These are phyloP conservation scores for Aphelenchoides fujianensis DNA, from an alignment of 1,140 invertebrate genomes.

Conservation along the genomic window DNA sequence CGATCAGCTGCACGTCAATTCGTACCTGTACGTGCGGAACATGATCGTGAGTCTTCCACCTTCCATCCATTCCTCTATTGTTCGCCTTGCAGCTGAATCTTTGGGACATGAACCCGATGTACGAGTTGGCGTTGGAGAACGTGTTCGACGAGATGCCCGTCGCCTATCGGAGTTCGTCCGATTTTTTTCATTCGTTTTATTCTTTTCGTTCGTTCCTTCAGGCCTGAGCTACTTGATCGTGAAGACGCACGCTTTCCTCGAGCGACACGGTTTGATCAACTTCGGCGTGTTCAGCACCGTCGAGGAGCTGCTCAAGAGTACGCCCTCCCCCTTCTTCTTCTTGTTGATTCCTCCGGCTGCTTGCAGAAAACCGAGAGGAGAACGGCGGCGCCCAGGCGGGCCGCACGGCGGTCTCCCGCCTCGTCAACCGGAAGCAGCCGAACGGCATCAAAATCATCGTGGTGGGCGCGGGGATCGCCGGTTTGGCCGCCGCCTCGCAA, in stretches of 20 bases:
- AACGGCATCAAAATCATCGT: conserved; percentile 54
- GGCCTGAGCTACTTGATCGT: conserved; percentile 76
- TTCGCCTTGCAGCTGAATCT: conserved; percentile 74
- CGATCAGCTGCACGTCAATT: conserved; percentile 22
- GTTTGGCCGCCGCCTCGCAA: conserved; percentile 65
- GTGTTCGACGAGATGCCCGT: conserved; percentile 45
- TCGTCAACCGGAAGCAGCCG: background rate
- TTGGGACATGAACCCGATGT: conserved; percentile 92
- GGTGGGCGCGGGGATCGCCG: conserved; percentile 65
- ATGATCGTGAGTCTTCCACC: conserved; percentile 57
- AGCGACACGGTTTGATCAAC: conserved; percentile 94
- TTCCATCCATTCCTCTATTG: conserved; percentile 9
- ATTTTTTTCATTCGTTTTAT: conserved; percentile 1
- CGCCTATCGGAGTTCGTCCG: conserved; percentile 73
- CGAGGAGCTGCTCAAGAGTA: conserved; percentile 33
- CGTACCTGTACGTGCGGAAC: conserved; percentile 62
- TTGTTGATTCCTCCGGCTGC: background rate
- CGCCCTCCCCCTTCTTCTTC: too few species aligned
- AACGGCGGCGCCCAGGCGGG: background rate
- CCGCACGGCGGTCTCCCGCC: background rate
- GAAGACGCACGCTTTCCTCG: conserved; percentile 84
- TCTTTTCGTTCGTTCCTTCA: too few species aligned
- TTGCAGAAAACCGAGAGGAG: conserved; percentile 9
- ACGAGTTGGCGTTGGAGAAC: conserved; percentile 72
- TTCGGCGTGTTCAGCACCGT: conserved; percentile 84